Percentiles rank a stretch among this genome's conserved stretches.
phyloP scores from a whole-genome alignment of 2,113 vertebrate species.

The Leucoraja erinaceus region DNA sequence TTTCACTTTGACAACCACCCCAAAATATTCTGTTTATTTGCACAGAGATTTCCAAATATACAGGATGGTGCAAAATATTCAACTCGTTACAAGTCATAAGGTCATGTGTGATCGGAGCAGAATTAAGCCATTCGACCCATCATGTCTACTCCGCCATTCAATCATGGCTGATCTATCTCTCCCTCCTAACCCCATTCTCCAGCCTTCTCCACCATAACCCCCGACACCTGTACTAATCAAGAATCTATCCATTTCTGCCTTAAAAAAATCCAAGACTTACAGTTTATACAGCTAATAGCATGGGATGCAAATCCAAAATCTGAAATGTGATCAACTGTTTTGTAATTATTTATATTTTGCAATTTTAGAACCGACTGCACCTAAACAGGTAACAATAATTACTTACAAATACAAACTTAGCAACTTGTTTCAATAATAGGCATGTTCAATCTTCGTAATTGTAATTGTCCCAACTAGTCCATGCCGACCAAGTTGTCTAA shows the following conservation, averaged over 20 bases:
- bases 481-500: too few species aligned
- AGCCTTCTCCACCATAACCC: too few species aligned
- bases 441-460: too few species aligned
- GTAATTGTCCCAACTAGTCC: too few species aligned
- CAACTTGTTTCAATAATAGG: not conserved
- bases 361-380: not conserved
- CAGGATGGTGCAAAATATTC: not conserved
- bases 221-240: too few species aligned
- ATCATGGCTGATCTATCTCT: too few species aligned
- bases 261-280: too few species aligned
- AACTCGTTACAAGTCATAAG: not conserved
- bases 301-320: not conserved
- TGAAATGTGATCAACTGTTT: not conserved
- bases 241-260: too few species aligned
- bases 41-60: not conserved
- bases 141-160: too few species aligned
- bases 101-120: too few species aligned
- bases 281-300: not conserved
- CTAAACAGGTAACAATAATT: not conserved
- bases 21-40: not conserved
- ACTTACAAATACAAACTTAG: not conserved
- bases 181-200: too few species aligned
- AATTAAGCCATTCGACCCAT: too few species aligned
- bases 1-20: not conserved
- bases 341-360: not conserved